These are phyloP conservation scores for Cynopterus brachyotis DNA, from an alignment of 2,113 vertebrate species.

Conservation along the genomic window DNA sequence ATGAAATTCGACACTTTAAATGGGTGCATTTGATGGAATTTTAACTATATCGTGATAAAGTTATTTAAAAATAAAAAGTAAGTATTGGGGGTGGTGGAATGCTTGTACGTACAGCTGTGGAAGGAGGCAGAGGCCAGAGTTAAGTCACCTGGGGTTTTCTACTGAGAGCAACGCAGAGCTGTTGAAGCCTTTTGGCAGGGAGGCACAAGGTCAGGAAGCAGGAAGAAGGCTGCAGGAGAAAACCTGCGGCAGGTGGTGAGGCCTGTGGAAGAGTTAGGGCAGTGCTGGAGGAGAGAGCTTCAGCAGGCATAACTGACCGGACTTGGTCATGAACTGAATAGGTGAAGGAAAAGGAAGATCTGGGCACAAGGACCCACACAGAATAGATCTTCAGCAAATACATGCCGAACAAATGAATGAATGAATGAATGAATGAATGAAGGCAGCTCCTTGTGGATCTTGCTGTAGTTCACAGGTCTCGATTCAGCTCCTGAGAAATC, in stretches of 20 bases:
- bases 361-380: background rate
- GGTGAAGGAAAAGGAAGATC: background rate
- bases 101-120: background rate
- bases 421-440: no score
- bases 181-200: background rate
- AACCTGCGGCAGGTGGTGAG: background rate
- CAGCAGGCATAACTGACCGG: no score
- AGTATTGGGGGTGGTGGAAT: accelerated
- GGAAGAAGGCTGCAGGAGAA: background rate
- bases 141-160: background rate
- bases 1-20: background rate
- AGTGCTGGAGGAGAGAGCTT: no score
- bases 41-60: background rate
- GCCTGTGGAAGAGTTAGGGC: background rate
- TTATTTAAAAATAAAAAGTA: background rate
- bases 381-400: accelerated
- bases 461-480: no score
- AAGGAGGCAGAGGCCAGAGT: background rate
- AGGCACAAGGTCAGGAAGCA: background rate
- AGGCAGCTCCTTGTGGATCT: background rate
- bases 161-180: background rate
- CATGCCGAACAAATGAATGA: no score
- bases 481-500: background rate
- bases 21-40: background rate
- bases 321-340: background rate